Base-by-base conservation (phyloP, 2,797 vertebrate genomes). In the Coregonus ussuriensis region DNA sequence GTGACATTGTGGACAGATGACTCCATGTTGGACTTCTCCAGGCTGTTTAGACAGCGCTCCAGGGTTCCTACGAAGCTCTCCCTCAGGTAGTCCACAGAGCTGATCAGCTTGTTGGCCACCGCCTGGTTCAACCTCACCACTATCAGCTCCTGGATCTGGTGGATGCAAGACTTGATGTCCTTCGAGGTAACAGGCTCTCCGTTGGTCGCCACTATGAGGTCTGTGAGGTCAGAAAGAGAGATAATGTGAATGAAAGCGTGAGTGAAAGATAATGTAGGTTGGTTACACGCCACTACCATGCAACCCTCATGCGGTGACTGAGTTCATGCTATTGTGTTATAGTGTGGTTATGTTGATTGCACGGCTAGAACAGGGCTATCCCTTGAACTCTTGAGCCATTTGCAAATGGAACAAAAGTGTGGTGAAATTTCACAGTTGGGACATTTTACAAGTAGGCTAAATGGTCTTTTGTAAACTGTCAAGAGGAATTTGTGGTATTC, bases 31-130 rank as follows among this genome's bases (percentile, higher is more conserved):
- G 96, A 98, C 86, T 96, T 98, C 90, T 99, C 98, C 82, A 99
- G 92, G 90, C 97, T 99, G 91, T 91, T 94, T 29, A 99, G 96
- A 80, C 98, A 99, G 62, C 98, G 92, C 86, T 99, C 97, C 83
- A 99, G 92, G 0, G 98, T 99, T 16, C 98, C 98, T 0, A 99
- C 98, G 3, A 98, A 99, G 92, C 98, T 99, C 92, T 99, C 98
- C 0, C 98, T 91, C 76, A 99, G 93, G 70, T 99, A 99, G 89
- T 99, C 96, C 90, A 99, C 98, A 0, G 98, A 99, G 85, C 95
- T 98, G 91, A 96, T 99, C 1, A 99, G 91, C 78, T 99, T 98
- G 82, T 97, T 99, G 0, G 98, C 98, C 81, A 99, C 98, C 0
- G 98, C 98, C 88, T 99, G 97, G 88, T 99, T 99, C 37, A 99